phyloP scores from a whole-genome alignment of 2,888 invertebrate genomes.

The Panzeria rudis region DNA sequence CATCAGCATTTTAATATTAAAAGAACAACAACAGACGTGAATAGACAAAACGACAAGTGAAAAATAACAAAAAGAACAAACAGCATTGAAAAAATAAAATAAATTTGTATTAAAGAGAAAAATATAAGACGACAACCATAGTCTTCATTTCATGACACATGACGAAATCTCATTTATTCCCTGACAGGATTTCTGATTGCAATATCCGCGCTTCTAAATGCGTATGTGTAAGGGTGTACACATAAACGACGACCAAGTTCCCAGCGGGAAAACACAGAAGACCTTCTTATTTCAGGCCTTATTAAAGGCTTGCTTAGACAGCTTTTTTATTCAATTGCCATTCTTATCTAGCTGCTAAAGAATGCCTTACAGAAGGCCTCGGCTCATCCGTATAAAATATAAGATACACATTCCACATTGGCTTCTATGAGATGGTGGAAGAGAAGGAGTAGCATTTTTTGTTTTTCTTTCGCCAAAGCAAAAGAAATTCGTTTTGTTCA shows the following conservation, averaged over 20 bases:
- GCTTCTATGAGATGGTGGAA: too few species aligned
- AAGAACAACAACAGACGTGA: slow-evolving; percentile 25
- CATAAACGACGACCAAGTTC: slow-evolving; percentile 13
- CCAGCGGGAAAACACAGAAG: too few species aligned
- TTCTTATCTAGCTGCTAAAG: too few species aligned
- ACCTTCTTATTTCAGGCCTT: too few species aligned
- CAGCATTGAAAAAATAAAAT: slow-evolving; percentile 7
- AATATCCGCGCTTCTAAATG: slow-evolving; percentile 78
- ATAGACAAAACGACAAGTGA: slow-evolving; percentile 48
- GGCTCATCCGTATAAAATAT: too few species aligned
- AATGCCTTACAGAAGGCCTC: too few species aligned
- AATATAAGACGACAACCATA: slow-evolving; percentile 55
- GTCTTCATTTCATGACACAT: slow-evolving; percentile 70
- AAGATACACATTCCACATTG: too few species aligned
- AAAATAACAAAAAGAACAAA: slow-evolving; percentile 42
- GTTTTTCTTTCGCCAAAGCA: too few species aligned
- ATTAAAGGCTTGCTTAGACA: too few species aligned
- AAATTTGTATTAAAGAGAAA: slow-evolving; percentile 27
- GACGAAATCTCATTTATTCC: slow-evolving; percentile 81
- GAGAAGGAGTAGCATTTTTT: too few species aligned
- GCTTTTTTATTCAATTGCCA: too few species aligned
- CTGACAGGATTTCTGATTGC: slow-evolving; percentile 82
- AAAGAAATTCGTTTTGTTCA: too few species aligned
- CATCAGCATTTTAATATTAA: slow-evolving; percentile 47
- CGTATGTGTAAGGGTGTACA: neutral